Conservation (phyloP, 2,113 vertebrate genomes). For the Mohoua ochrocephala region DNA sequence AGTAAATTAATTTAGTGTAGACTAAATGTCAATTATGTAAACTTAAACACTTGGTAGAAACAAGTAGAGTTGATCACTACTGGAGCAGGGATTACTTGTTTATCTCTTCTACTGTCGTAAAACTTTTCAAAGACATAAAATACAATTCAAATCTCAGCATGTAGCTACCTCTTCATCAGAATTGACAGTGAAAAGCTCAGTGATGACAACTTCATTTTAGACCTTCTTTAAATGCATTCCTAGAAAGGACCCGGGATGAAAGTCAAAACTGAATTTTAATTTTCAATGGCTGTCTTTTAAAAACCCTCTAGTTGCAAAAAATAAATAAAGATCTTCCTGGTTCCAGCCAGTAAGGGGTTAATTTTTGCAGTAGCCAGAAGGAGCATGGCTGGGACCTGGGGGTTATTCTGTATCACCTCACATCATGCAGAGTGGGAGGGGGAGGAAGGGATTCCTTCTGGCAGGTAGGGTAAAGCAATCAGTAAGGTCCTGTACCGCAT, state of each 20-base stretch:
- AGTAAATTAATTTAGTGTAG: background rate
- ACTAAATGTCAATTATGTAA: background rate
- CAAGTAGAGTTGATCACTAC: background rate
- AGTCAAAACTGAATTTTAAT: background rate
- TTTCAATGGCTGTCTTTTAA: background rate
- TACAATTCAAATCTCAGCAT: background rate
- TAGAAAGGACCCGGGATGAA: background rate
- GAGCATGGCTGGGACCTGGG: background rate
- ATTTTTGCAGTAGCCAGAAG: background rate
- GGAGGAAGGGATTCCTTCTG: background rate
- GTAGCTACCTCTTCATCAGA: background rate
- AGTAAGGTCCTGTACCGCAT: rapidly evolving
- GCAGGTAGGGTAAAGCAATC: background rate
- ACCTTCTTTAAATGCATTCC: background rate
- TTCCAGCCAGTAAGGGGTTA: background rate
- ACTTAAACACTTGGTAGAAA: background rate
- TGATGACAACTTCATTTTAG: background rate
- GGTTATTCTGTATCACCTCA: background rate
- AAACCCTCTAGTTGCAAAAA: background rate
- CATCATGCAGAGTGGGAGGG: background rate
- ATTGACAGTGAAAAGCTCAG: background rate
- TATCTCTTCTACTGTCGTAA: background rate
- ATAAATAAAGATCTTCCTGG: background rate
- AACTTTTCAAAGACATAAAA: background rate
- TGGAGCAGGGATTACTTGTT: background rate